A percentile compares a stretch with the other conserved stretches of the same genome.
Evolutionary conservation across 1,140 invertebrate genomes (phyloP).

Genomic region (Anastrepha obliqua): DNA sequence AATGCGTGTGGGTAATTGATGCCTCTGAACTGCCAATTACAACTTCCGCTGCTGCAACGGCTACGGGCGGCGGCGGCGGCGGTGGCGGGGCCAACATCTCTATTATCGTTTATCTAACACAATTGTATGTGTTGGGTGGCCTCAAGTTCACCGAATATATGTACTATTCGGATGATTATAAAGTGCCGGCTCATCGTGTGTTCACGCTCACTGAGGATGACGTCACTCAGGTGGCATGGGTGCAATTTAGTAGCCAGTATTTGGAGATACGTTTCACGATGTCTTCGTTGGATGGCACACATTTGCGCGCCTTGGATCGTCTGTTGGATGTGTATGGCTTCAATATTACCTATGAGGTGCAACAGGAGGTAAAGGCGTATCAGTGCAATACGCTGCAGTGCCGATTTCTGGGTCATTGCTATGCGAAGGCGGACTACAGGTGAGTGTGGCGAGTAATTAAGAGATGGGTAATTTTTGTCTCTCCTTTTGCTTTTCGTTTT

Average conservation of each 20-base stretch:
- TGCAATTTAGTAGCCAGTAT: slow-evolving; percentile 83
- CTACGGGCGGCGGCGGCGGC: background rate
- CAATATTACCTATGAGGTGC: slow-evolving; percentile 92
- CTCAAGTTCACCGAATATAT: slow-evolving; percentile 89
- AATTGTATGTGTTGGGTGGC: slow-evolving; percentile 88
- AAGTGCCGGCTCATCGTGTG: slow-evolving; percentile 77
- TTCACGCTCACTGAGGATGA: slow-evolving; percentile 80
- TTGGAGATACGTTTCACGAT: slow-evolving; percentile 87
- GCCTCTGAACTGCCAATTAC: slow-evolving; percentile 77
- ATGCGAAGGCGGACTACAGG: slow-evolving; percentile 81
- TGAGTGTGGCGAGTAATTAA: slow-evolving; percentile 75
- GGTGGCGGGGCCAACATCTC: slow-evolving; percentile 75
- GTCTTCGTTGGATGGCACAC: slow-evolving; percentile 85
- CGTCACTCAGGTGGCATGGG: slow-evolving; percentile 81
- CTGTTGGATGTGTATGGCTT: slow-evolving; percentile 92
- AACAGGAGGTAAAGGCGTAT: slow-evolving; percentile 75
- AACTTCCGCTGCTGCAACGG: background rate
- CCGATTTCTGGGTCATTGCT: slow-evolving; percentile 89
- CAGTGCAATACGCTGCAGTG: slow-evolving; percentile 87
- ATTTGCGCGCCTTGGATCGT: slow-evolving; percentile 86
- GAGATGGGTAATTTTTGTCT: no score
- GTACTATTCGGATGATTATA: slow-evolving; percentile 83
- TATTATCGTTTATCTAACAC: slow-evolving; percentile 90
- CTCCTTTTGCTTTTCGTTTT: no score
- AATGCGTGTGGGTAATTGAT: slow-evolving; percentile 91